Base-by-base conservation (phyloP, 2,797 vertebrate species). In the Onychomys leucogaster region DNA sequence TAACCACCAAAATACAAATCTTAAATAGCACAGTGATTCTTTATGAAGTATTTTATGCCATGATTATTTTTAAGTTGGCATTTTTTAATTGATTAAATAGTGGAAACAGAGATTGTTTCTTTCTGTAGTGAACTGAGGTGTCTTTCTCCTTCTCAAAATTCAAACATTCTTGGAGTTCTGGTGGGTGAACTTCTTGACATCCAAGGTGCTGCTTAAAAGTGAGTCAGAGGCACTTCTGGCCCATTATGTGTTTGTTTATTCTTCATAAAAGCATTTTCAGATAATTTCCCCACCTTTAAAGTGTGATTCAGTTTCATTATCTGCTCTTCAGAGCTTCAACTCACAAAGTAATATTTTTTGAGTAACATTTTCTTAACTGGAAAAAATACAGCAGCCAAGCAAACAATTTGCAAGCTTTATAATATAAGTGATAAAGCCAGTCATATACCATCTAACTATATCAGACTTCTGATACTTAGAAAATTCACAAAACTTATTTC, bases 251-350 rank as follows among this genome's bases (percentile, higher is more conserved):
- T 23, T 19, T 41, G 7, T 65, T 82, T 46, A 69, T 41, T 37
- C 5, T 61, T 55, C 16, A 46, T 8, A 49, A 41, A 91, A 93
- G 12, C 69, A 91, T 57, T 97, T 95, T 88, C 92, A 34, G 71
- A 43, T 93, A 95, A 71, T 90, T 97, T 97, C 55, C n/a, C 67
- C 32, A 75, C 9, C 5, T n/a, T 52, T 23, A 94, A 55, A 94
- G 55, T 82, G 57, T 81, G 12, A 89, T 92, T 92, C 94, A 94
- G 90, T 81, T 96, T 78, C 7, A 43, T 84, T 95, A 16, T 65
- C 8, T 27, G 61, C 7, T 23, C 12, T 97, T 82, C 41, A 69
- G 93, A 96, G 80, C 55, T 94, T 65, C 19, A 52, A 37, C 16
- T 94, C 46, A 90, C 1, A 77, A 80, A 85, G 2, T 41, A 25